A percentile compares a stretch with the other conserved stretches of the same genome.
These are phyloP conservation scores for Cyprinella venusta DNA, from an alignment of 2,797 vertebrate species.

Conservation along the genomic window DNA sequence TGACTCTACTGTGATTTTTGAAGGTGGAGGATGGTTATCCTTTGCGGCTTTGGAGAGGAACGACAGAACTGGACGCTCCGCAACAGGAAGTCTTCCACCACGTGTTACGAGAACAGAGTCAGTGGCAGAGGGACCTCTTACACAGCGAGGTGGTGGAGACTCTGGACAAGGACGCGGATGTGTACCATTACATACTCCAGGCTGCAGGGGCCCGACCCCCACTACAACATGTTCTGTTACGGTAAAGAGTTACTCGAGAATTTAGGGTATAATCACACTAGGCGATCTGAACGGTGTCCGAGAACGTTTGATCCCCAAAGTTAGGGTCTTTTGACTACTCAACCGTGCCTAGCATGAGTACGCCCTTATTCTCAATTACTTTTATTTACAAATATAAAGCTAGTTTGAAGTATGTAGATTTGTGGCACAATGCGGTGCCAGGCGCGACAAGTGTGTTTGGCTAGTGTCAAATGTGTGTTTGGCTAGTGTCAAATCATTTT, in stretches of 20 bases:
- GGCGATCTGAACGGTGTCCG: too few relatives aligned
- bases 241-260: constrained; percentile 67
- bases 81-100: constrained; percentile 74
- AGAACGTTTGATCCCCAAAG: not conserved
- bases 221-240: constrained; percentile 78
- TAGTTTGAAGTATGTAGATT: too few relatives aligned
- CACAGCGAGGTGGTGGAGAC: constrained; percentile 72
- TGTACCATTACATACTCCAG: constrained; percentile 74
- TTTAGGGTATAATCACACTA: not conserved
- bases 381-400: too few relatives aligned
- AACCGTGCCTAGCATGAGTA: not conserved
- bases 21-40: constrained; percentile 76
- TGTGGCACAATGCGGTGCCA: too few relatives aligned
- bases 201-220: constrained; percentile 67
- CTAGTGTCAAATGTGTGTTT: too few relatives aligned
- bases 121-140: constrained; percentile 74
- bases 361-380: not conserved
- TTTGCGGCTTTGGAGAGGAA: constrained; percentile 73
- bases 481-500: too few relatives aligned
- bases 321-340: not conserved
- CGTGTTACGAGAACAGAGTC: constrained; percentile 74
- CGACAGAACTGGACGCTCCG: constrained; percentile 75
- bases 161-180: constrained; percentile 74
- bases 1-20: not conserved
- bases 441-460: too few relatives aligned